Evolutionary conservation across 2,888 invertebrate species (phyloP), one percentile per base, ranked within the genome.

Genomic region (Pristionchus arcanus): DNA sequence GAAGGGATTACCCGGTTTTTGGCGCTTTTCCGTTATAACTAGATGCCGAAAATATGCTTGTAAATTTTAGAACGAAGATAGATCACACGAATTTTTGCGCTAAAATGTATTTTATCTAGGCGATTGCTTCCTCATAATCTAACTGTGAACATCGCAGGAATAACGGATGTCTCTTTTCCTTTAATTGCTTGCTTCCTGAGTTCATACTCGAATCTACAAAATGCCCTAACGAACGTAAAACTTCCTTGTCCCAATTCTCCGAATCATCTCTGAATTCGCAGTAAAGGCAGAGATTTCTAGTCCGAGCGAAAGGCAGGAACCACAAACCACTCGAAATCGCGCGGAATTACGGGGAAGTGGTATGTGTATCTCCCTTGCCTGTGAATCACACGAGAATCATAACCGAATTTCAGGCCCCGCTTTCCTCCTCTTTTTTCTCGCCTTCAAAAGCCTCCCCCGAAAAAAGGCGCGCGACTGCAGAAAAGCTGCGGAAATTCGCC

Each of bases 391-490:
- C 68, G 68, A 85, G 63, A 63, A 28, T 66, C 66, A 59, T 66
- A 85, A 85, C 59, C 34, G 37, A 66, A 63, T 66, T 66, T 85
- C 59, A 34, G n/a, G 15, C 66, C 19, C 4, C 55, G 25, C 37
- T 63, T 28, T 11, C 4, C n/a, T 84, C 55, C 28, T 19, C 28
- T 55, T n/a, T 84, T n/a, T 25, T 55, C 59, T 42, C 66, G 19
- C n/a, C 13, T 85, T 59, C 37, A 59, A 55, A 25, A 98, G 96
- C 92, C 97, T n/a, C n/a, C 96, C 2, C 98, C 97, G 91, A 98
- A 96, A 49, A 49, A 28, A 42, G 25, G 81, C 91, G 98, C 96
- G 74, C 97, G 13, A 98, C 96, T 99, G 99, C 92, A 99, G 96
- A 92, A 98, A 96, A 13, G 98, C 97, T 2, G 93, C 88, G 68